Percentiles rank a stretch among this genome's conserved stretches.
phyloP scores from a whole-genome alignment of 2,797 vertebrate species.

The Diplodus puntazzo region DNA sequence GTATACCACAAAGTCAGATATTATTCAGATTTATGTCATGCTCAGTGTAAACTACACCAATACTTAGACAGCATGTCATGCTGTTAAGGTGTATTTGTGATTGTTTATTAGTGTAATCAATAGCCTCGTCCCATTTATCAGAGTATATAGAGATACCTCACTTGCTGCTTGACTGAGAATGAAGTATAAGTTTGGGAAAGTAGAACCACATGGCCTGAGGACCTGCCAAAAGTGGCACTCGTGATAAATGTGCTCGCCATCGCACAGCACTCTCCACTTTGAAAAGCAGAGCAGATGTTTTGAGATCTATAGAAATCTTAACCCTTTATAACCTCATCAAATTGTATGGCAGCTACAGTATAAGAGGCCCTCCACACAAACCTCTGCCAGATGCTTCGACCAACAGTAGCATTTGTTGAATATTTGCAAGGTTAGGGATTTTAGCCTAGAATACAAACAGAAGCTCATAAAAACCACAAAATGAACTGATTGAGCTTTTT shows the following conservation, averaged over 20 bases:
- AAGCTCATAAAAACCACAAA: background rate
- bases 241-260: slow-evolving; percentile 63
- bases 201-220: slow-evolving; percentile 54
- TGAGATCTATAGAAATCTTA: slow-evolving; percentile 45
- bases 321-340: slow-evolving; percentile 45
- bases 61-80: slow-evolving; percentile 2
- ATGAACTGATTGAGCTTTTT: background rate
- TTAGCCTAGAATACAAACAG: slow-evolving; percentile 15
- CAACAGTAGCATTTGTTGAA: slow-evolving; percentile 69
- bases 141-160: background rate
- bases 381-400: slow-evolving; percentile 65
- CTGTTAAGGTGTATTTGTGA: slow-evolving; percentile 12
- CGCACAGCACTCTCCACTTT: slow-evolving; percentile 14
- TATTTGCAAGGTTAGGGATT: slow-evolving; percentile 31
- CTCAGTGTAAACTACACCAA: background rate
- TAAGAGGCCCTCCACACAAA: slow-evolving; percentile 46
- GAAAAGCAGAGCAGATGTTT: slow-evolving; percentile 47
- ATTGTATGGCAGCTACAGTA: slow-evolving; percentile 30
- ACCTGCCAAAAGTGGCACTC: slow-evolving; percentile 58
- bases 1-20: background rate
- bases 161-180: slow-evolving; percentile 33
- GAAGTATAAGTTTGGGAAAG: slow-evolving; percentile 51
- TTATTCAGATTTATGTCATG: slow-evolving; percentile 3
- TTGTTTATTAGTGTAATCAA: slow-evolving; percentile 28
- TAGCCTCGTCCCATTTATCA: slow-evolving; percentile 21